These are phyloP conservation scores for Dichetophora obliterata DNA, from an alignment of 2,888 invertebrate species.

Conservation along the genomic window DNA sequence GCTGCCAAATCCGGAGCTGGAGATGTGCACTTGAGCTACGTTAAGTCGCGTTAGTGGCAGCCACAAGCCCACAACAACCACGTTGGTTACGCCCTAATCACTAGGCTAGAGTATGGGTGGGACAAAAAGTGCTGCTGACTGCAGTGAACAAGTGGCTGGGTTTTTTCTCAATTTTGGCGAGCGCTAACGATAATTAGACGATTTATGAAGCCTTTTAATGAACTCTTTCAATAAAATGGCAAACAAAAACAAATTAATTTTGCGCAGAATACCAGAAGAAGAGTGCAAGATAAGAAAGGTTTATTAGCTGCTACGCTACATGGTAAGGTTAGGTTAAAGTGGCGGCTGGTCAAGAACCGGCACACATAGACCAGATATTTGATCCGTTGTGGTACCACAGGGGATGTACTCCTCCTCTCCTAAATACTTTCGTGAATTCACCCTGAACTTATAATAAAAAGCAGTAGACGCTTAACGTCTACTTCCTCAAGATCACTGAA, in stretches of 20 bases:
- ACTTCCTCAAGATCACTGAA: no score
- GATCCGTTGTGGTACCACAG: no score
- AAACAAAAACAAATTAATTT: not conserved
- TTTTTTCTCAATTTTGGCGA: constrained; percentile 8
- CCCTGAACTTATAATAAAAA: no score
- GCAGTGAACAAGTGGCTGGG: constrained; percentile 10
- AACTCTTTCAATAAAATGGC: not conserved
- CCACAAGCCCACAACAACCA: not conserved
- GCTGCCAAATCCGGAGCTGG: not conserved
- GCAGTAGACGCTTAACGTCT: no score
- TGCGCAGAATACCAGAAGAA: not conserved
- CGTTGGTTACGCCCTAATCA: constrained; percentile 34
- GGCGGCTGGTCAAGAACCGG: no score
- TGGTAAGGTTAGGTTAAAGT: no score
- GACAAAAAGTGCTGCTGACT: not conserved
- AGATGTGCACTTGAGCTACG: not conserved
- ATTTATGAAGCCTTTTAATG: constrained; percentile 1
- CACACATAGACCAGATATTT: no score
- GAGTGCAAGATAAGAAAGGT: no score
- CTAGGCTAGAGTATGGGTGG: not conserved
- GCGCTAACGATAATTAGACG: constrained; percentile 26
- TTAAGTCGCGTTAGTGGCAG: constrained; percentile 26
- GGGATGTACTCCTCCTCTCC: no score
- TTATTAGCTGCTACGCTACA: no score
- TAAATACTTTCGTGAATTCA: no score